Base-by-base conservation (phyloP, 2,888 invertebrate species). In the Sphaerophoria taeniata region DNA sequence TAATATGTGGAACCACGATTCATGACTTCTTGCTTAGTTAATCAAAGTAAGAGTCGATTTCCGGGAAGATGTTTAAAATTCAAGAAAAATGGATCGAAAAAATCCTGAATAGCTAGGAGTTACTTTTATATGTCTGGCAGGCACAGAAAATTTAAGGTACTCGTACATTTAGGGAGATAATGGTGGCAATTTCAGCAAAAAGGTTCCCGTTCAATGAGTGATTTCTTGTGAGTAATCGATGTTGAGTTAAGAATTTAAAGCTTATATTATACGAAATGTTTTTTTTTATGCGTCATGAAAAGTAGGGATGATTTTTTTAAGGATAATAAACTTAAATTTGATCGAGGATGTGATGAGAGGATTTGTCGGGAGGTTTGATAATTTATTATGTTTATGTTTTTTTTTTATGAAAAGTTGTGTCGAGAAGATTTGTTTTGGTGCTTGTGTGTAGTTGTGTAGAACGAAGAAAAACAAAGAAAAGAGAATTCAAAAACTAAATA, bases 11-110 rank as follows among this genome's bases (percentile, higher is more conserved):
- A 65, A 51, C 36, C 67, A 67, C 51, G 67, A 67, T 67, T 67
- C 53, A 53, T 67, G 67, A 53, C 67, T 67, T 67, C 11, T 67
- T 67, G 67, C 53, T 67, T 67, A 31, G 67, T 67, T 67, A 67
- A 67, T 67, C 67, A 67, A 39, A 67, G 53, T 67, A 51, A 67
- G 24, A 53, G 53, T 53, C 49, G 49, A 49, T 36, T 36, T 67
- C 31, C 39, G 31, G 39, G 31, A 53, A 67, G 67, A 24, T 53
- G 53, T 67, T 67, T 67, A 39, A 67, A 53, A 67, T 67, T 67
- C 67, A 7, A 53, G 39, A 36, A 53, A 67, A 65, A 63, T 14
- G 47, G 36, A 51, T 51, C 36, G 6, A 43, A 43, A 43, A 5
- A 33, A 33, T 33, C 12, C 31, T 55, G 55, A 56, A 34, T 56